phyloP scores from a whole-genome alignment of 2,888 invertebrate species.

The Prosapia bicincta region DNA sequence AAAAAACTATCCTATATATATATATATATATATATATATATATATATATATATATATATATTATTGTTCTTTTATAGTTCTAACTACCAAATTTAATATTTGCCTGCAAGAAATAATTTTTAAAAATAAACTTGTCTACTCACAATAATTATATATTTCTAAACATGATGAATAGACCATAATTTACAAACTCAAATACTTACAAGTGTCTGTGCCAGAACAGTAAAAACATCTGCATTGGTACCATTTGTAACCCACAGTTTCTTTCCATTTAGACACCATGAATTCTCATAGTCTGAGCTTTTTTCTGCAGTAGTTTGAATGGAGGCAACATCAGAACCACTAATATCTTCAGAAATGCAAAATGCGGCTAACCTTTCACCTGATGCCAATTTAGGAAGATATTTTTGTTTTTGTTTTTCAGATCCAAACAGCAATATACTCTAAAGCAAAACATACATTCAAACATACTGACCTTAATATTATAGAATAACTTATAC shows the following conservation, averaged over 20 bases:
- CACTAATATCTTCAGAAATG: constrained; percentile 52
- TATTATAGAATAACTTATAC: too few species aligned
- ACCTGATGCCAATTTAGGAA: constrained; percentile 66
- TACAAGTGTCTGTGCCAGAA: constrained; percentile 53
- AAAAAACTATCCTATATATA: too few species aligned
- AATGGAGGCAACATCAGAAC: constrained; percentile 44
- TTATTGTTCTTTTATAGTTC: too few species aligned
- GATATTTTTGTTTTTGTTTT: constrained; percentile 63
- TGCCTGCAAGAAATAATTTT: too few species aligned
- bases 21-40: too few species aligned
- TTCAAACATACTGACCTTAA: too few species aligned
- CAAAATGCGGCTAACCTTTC: constrained; percentile 67
- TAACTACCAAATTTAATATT: too few species aligned
- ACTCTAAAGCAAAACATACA: constrained; percentile 44
- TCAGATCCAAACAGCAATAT: constrained; percentile 57
- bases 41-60: too few species aligned
- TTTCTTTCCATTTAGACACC: constrained; percentile 58
- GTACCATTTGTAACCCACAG: constrained; percentile 60
- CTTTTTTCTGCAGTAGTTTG: constrained; percentile 46
- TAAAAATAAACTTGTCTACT: too few species aligned
- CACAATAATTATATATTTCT: too few species aligned
- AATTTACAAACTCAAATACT: too few species aligned
- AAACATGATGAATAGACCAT: too few species aligned
- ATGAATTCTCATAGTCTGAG: constrained; percentile 53
- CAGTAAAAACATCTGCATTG: constrained; percentile 64